Evolutionary conservation across 2,888 invertebrate genomes (phyloP), one percentile per base, ranked within the genome.

Genomic region (Drosophila mulleri): DNA sequence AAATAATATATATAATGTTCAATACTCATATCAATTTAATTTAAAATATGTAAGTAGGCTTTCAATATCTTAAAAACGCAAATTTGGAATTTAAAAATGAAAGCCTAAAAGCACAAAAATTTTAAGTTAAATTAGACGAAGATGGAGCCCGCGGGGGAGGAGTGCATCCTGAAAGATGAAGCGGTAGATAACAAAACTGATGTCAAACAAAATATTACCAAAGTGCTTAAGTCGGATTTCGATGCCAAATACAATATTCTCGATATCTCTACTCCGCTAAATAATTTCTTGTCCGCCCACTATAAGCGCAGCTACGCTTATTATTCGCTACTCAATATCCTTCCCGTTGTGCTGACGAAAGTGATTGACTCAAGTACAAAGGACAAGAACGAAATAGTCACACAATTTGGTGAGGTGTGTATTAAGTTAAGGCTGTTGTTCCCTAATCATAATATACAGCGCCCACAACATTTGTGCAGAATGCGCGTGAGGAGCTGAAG

Each of bases 261-360:
- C 45, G 94, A 94, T 74, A 92, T 93, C 3, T 76, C 82, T 1
- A 95, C 95, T 0, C 96, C 96, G 0, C 92, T 94, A 16, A 95
- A 95, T 87, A 88, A 94, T 1, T 93, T 93, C 16, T 92, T 96
- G 56, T 94, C 94, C 52, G 96, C 95, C 1, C 95, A 94, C 58
- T 96, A 95, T 84, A 92, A 92, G 72, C 88, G 72, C 94, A 96
- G 97, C 91, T 97, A 96, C 93, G 98, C 98, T 0, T 98, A 96
- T 92, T 94, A 94, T 75, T 97, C 98, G 0, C 94, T 99, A 23
- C 97, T 96, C 82, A 97, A 97, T 83, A 94, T 98, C 67, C 92
- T 98, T 78, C 99, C 99, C 1, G 94, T 98, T 0, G 98, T 98
- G 84, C 91, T 99, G 61, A 98, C 98, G 0, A 96, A 96, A 93